Percentiles rank a stretch among this genome's conserved stretches.
Conservation (phyloP, 2,888 invertebrate genomes). For the Epirrita christyi region DNA sequence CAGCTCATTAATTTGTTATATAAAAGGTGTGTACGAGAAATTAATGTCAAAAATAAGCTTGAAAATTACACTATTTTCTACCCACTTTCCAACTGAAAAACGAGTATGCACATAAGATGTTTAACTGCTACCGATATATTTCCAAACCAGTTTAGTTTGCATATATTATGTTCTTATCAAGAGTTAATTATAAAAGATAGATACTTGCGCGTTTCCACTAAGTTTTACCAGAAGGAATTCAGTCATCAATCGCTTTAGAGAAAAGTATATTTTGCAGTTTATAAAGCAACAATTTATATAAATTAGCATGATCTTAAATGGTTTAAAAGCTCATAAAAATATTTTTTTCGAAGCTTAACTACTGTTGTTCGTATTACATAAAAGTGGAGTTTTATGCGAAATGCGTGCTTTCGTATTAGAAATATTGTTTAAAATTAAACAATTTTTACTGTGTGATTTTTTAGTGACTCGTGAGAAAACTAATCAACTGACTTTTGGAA, state of each 20-base stretch:
- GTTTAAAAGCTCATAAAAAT: constrained; percentile 10
- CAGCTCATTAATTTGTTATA: no score
- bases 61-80: no score
- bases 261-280: not conserved
- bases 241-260: not conserved
- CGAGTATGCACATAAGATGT: constrained; percentile 26
- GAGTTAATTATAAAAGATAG: constrained; percentile 1
- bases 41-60: no score
- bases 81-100: constrained; percentile 9
- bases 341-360: not conserved
- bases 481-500: constrained; percentile 12
- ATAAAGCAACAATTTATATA: not conserved
- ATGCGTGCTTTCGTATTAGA: constrained; percentile 36
- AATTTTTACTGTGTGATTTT: constrained; percentile 29
- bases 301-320: not conserved
- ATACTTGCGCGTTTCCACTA: not conserved
- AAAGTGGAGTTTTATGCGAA: constrained; percentile 21
- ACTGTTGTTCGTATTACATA: constrained; percentile 1
- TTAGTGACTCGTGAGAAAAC: constrained; percentile 14
- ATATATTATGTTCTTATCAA: constrained; percentile 31
- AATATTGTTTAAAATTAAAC: constrained; percentile 37
- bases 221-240: constrained; percentile 2
- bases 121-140: constrained; percentile 24
- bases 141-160: constrained; percentile 28
- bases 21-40: no score